Evolutionary conservation across 2,888 invertebrate genomes (phyloP).

Genomic region (Lasioglossum marginatum): DNA sequence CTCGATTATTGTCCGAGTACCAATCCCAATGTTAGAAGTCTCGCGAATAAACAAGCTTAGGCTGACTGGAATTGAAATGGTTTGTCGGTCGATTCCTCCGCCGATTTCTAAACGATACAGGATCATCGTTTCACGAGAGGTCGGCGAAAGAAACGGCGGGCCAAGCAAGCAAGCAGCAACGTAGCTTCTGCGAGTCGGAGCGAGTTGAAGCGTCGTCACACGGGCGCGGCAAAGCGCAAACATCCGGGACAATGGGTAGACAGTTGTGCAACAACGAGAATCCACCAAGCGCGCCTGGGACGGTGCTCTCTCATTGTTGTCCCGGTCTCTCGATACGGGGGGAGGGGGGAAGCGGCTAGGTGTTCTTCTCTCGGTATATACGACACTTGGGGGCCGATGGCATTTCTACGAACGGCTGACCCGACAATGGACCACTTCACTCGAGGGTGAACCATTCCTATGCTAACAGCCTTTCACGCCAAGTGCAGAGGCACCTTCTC

Average conservation of each 20-base stretch:
- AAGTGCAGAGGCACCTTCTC: slow-evolving; percentile 74
- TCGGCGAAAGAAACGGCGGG: slow-evolving; percentile 41
- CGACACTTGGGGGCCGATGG: slow-evolving; percentile 76
- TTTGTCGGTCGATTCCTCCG: slow-evolving; percentile 13
- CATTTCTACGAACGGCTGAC: slow-evolving; percentile 80
- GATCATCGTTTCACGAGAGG: slow-evolving; percentile 50
- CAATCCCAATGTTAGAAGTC: background rate
- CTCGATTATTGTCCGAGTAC: background rate
- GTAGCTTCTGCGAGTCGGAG: slow-evolving; percentile 10
- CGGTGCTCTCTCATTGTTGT: slow-evolving; percentile 68
- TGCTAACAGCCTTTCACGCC: slow-evolving; percentile 81
- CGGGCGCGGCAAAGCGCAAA: slow-evolving; percentile 65
- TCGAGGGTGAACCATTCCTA: slow-evolving; percentile 81
- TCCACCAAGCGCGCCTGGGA: slow-evolving; percentile 59
- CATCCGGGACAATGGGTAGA: slow-evolving; percentile 65
- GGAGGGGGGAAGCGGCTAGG: slow-evolving; percentile 31
- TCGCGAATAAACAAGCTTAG: background rate
- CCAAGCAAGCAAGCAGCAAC: background rate
- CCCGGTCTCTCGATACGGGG: slow-evolving; percentile 67
- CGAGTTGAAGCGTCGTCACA: slow-evolving; percentile 31
- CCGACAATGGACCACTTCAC: slow-evolving; percentile 82
- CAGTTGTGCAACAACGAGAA: slow-evolving; percentile 69
- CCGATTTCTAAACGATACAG: slow-evolving; percentile 51
- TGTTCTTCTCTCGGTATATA: slow-evolving; percentile 73
- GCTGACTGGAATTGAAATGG: background rate